Conservation (phyloP, 2,113 vertebrate species). For the Vulpes ferrilata region DNA sequence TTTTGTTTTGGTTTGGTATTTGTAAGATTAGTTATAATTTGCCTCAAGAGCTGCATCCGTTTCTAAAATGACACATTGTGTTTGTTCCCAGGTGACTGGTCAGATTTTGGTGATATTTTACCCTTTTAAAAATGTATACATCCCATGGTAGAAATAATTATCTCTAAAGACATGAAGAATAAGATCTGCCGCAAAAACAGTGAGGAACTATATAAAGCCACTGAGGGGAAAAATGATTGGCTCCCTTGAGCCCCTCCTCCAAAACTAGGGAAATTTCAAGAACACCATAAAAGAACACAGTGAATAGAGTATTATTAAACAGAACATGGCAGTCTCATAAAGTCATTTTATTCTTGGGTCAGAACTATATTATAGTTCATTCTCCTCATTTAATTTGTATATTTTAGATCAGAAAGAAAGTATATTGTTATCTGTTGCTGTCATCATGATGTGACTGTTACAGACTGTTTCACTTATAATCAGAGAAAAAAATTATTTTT, state of each 20-base stretch:
- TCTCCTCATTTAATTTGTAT: not conserved
- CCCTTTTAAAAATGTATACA: not conserved
- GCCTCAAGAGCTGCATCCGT: not conserved
- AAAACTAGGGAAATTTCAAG: not conserved
- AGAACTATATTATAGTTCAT: not conserved
- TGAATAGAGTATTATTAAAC: not conserved
- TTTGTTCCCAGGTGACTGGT: not conserved
- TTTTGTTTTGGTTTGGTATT: not conserved
- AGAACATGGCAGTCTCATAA: not conserved
- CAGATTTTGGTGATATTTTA: not conserved
- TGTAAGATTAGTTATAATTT: not conserved
- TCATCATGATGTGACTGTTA: not conserved
- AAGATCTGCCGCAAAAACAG: not conserved
- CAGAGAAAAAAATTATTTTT: not conserved
- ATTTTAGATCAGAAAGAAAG: not conserved
- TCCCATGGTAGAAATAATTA: not conserved
- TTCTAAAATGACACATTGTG: not conserved
- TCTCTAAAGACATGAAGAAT: not conserved
- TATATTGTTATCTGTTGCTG: not conserved
- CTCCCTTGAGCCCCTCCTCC: not conserved
- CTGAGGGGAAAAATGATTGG: not conserved
- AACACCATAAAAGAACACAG: not conserved
- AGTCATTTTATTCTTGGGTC: not conserved
- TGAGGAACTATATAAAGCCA: not conserved
- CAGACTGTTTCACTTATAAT: not conserved